These are phyloP conservation scores for Seriola dumerili DNA, from an alignment of 2,113 vertebrate species.

Conservation along the genomic window DNA sequence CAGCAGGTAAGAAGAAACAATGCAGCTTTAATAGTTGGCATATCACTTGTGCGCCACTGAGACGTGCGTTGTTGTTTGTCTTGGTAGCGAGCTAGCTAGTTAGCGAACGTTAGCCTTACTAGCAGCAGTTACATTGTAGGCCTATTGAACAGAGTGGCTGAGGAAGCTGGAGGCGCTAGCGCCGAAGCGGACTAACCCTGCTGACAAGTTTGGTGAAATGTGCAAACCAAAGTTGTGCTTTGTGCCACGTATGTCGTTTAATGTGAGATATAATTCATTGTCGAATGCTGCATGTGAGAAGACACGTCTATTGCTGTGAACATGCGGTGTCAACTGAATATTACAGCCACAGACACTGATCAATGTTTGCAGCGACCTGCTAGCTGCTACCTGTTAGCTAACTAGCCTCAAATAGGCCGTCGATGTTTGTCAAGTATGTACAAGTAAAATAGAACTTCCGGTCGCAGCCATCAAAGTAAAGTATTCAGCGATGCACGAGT, in stretches of 20 bases:
- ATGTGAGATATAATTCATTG: neutral
- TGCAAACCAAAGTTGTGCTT: slow-evolving; percentile 28
- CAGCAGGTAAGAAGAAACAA: slow-evolving; percentile 67
- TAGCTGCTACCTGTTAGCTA: slow-evolving; percentile 56
- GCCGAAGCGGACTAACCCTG: slow-evolving; percentile 15
- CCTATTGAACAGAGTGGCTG: slow-evolving; percentile 52
- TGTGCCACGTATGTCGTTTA: neutral
- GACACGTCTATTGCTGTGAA: neutral
- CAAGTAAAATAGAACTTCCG: neutral
- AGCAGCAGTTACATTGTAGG: slow-evolving; percentile 58
- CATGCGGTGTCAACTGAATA: neutral
- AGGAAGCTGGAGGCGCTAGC: slow-evolving; percentile 51
- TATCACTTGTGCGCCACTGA: too few relatives aligned
- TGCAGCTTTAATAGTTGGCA: neutral
- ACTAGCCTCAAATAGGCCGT: slow-evolving; percentile 61
- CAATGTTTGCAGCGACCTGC: slow-evolving; percentile 50
- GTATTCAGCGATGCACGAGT: neutral
- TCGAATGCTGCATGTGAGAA: neutral
- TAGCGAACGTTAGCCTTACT: slow-evolving; percentile 52
- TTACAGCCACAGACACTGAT: neutral
- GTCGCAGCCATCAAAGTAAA: slow-evolving; percentile 31
- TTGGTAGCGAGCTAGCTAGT: slow-evolving; percentile 26
- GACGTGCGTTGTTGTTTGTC: slow-evolving; percentile 6
- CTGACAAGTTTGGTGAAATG: slow-evolving; percentile 62
- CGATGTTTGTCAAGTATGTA: neutral